Evolutionary conservation across 2,797 vertebrate species (phyloP), one percentile per base, ranked within the genome.

Genomic region (Hipposideros larvatus): DNA sequence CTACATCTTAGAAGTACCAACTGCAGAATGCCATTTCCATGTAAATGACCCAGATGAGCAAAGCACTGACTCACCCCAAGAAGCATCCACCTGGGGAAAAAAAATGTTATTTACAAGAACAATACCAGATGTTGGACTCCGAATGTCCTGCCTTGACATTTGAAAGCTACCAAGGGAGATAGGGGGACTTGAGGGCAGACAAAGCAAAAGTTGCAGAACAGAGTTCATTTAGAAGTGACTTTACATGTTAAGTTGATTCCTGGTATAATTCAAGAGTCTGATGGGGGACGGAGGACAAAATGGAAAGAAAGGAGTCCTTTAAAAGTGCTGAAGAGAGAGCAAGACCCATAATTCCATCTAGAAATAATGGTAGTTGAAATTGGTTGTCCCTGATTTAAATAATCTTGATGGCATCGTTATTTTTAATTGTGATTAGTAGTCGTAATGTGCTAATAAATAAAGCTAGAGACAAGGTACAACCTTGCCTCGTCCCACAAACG

Each of bases 381-480:
- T 91, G 61, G 31, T 46, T 94, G 98, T 96, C 96, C 92, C 94
- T 97, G 73, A 85, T 97, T 97, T 94, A 87, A 93, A 94, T 96
- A 95, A 94, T 89, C 96, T 95, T 96, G 90, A 98, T 97, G 96
- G 95, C 97, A 92, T 95, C 96, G 2, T 93, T 98, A 61, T 97
- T 98, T 98, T 97, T 97, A 97, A 96, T 93, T 98, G 88, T 84
- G 97, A 84, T 74, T 96, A 97, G 96, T 93, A 0, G 94, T 66
- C 84, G 48, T 92, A 96, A 97, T 88, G 89, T 78, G 87, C 84
- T 96, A 79, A 79, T 97, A 97, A 98, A 97, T 96, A 98, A 98
- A 95, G 96, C 22, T 9, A 43, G 68, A 94, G 94, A 90, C 41
- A 96, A 34, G 24, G 97, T 94, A 68, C 92, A 98, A 63, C 73